These are phyloP conservation scores for Oryzias curvinotus DNA, from an alignment of 2,113 vertebrate genomes.

Conservation along the genomic window DNA sequence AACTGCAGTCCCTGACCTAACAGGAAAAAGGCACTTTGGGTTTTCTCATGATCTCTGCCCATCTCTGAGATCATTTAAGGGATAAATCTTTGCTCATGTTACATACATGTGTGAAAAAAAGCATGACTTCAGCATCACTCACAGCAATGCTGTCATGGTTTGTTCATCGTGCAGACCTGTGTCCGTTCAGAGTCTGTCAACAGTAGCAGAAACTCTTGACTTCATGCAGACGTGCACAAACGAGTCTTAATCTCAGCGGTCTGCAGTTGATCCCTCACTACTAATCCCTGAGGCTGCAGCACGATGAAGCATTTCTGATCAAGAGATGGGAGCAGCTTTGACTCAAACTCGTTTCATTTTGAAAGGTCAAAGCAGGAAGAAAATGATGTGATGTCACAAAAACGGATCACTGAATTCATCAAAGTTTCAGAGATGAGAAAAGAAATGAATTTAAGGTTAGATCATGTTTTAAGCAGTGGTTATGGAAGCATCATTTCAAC, in stretches of 20 bases:
- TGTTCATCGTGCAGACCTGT: background rate
- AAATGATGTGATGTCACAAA: too few relatives aligned
- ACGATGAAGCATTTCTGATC: background rate
- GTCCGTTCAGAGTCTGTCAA: background rate
- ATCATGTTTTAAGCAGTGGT: background rate
- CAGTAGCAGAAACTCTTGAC: background rate
- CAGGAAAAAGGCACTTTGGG: background rate
- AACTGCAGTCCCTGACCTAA: too few relatives aligned
- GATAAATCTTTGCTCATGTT: constrained; percentile 9
- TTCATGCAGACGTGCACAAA: background rate
- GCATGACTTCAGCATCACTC: background rate
- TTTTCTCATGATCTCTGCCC: background rate
- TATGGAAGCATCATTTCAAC: background rate
- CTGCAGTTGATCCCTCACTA: constrained; percentile 1
- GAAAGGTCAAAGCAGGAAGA: too few relatives aligned
- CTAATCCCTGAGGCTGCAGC: constrained; percentile 26
- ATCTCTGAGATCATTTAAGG: background rate
- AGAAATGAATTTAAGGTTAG: too few relatives aligned
- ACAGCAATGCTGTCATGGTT: background rate
- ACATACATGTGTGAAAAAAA: constrained; percentile 14
- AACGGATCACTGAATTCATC: too few relatives aligned
- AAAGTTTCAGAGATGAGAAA: too few relatives aligned
- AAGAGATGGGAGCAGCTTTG: background rate
- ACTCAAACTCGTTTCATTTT: too few relatives aligned
- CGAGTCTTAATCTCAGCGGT: constrained; percentile 18